Conservation (phyloP, 1,140 invertebrate species). For the Bombus pyrosoma region DNA sequence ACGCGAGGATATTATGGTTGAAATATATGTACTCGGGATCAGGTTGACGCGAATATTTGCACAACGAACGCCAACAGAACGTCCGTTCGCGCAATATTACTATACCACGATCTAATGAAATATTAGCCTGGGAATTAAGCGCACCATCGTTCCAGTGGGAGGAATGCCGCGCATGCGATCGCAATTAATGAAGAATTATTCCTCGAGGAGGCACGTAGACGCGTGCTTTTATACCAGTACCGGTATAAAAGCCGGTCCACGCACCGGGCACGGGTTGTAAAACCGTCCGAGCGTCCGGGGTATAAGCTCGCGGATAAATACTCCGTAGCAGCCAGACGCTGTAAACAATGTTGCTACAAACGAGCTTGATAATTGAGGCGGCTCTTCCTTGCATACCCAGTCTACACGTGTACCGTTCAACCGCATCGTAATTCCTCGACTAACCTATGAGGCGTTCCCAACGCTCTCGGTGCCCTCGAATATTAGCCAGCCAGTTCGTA, state of each 20-base stretch:
- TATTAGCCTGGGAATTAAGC: slow-evolving; percentile 62
- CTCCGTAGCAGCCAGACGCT: slow-evolving; percentile 38
- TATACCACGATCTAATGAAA: slow-evolving; percentile 1
- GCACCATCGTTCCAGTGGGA: slow-evolving; percentile 42
- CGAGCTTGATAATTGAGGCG: slow-evolving; percentile 66
- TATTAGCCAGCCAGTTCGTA: background rate
- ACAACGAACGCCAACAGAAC: background rate
- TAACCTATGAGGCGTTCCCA: slow-evolving; percentile 18
- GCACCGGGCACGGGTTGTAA: slow-evolving; percentile 53
- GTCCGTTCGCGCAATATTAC: slow-evolving; percentile 1
- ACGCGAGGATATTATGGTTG: background rate
- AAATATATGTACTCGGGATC: background rate
- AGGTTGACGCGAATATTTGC: slow-evolving; percentile 7
- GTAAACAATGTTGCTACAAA: slow-evolving; percentile 69
- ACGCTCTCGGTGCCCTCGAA: background rate
- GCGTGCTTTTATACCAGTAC: slow-evolving; percentile 25
- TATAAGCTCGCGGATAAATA: slow-evolving; percentile 61
- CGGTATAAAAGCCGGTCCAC: slow-evolving; percentile 8
- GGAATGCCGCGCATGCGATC: background rate
- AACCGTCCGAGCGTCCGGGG: slow-evolving; percentile 41
- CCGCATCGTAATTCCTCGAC: slow-evolving; percentile 52
- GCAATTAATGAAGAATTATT: slow-evolving; percentile 62
- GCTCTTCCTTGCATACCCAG: slow-evolving; percentile 19
- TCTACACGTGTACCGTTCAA: slow-evolving; percentile 33
- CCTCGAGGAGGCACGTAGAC: slow-evolving; percentile 28